Evolutionary conservation across 1,140 invertebrate genomes (phyloP).

Genomic region (Drosophila nigromelanica): DNA sequence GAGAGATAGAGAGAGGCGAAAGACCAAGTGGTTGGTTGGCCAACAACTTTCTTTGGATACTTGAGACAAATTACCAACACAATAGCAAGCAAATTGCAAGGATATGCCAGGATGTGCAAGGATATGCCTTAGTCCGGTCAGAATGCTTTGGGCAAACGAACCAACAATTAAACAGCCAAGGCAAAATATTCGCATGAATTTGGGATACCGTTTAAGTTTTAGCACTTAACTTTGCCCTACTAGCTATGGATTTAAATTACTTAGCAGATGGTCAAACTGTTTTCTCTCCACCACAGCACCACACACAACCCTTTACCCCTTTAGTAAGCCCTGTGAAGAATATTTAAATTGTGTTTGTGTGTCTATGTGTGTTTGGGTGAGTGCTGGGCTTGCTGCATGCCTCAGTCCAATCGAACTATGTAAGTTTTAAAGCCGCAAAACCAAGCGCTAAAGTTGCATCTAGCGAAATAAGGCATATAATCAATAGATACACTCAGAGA

Average conservation of each 20-base stretch:
- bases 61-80: slow-evolving; percentile 75
- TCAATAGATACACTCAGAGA: slow-evolving; percentile 60
- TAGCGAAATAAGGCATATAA: slow-evolving; percentile 55
- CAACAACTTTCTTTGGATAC: slow-evolving; percentile 45
- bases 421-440: slow-evolving; percentile 65
- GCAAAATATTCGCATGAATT: slow-evolving; percentile 36
- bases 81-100: slow-evolving; percentile 52
- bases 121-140: slow-evolving; percentile 5
- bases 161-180: slow-evolving; percentile 67
- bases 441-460: slow-evolving; percentile 57
- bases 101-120: slow-evolving; percentile 28
- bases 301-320: neutral
- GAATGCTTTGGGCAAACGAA: slow-evolving; percentile 31
- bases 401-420: slow-evolving; percentile 28
- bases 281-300: too few species aligned
- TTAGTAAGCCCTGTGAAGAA: too few species aligned
- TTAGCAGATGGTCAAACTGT: slow-evolving; percentile 30
- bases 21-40: neutral
- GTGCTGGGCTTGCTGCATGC: neutral
- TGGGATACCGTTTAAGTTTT: slow-evolving; percentile 67
- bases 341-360: too few species aligned
- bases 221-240: slow-evolving; percentile 66
- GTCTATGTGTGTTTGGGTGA: too few species aligned
- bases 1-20: neutral
- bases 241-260: slow-evolving; percentile 74